Evolutionary conservation across 2,797 vertebrate species (phyloP).

Genomic region (Microctenopoma steveboyesi): DNA sequence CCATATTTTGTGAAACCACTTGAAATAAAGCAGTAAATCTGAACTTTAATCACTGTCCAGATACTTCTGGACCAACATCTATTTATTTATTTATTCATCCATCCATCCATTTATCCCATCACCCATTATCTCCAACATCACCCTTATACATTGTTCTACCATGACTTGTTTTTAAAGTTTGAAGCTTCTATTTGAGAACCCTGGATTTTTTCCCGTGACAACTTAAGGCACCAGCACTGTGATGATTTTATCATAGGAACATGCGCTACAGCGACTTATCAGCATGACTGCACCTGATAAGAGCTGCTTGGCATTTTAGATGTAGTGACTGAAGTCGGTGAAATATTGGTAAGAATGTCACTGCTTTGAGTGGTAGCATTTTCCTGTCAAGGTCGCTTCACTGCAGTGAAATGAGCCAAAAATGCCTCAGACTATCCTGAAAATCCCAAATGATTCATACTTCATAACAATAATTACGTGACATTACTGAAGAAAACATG

Average conservation of each 20-base stretch:
- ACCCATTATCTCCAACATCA: not conserved
- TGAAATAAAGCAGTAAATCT: too few species aligned
- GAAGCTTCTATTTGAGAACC: not conserved
- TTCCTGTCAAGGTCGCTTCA: not conserved
- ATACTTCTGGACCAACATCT: too few species aligned
- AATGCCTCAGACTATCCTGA: not conserved
- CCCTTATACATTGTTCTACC: not conserved
- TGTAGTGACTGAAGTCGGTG: not conserved
- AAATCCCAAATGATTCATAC: not conserved
- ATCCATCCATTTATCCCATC: slow-evolving; percentile 12
- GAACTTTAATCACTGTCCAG: too few species aligned
- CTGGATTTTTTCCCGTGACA: not conserved
- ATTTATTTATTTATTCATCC: not conserved
- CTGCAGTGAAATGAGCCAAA: not conserved
- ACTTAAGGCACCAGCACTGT: not conserved
- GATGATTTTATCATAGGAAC: not conserved
- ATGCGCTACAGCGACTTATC: not conserved
- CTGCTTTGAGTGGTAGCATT: not conserved
- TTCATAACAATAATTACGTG: not conserved
- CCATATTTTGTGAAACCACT: too few species aligned
- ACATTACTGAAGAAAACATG: not conserved
- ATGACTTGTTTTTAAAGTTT: slow-evolving; percentile 1
- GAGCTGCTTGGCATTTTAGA: not conserved
- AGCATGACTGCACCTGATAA: not conserved
- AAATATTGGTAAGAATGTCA: not conserved